These are phyloP conservation scores for Pipra filicauda DNA, from an alignment of 2,113 vertebrate species.

Conservation along the genomic window DNA sequence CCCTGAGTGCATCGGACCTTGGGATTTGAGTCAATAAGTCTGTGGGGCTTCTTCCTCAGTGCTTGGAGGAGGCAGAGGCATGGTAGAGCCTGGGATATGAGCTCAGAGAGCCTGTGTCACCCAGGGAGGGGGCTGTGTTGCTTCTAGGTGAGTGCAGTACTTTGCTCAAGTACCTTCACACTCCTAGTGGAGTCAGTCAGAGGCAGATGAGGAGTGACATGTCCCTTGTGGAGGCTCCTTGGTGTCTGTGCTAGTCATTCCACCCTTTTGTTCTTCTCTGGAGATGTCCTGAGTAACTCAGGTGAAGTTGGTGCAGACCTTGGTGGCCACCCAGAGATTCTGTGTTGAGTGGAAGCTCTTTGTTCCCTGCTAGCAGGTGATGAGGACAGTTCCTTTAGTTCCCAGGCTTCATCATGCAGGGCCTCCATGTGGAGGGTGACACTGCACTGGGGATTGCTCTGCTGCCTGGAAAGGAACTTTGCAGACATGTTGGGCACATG, in stretches of 20 bases:
- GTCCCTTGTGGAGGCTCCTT: not conserved
- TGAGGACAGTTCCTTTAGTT: not conserved
- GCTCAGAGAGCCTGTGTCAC: not conserved
- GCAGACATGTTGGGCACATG: not conserved
- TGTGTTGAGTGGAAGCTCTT: not conserved
- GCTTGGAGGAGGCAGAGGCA: not conserved
- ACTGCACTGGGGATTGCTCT: not conserved
- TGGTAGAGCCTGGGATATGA: not conserved
- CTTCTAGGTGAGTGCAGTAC: not conserved
- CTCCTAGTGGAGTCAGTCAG: not conserved
- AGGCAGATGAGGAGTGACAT: not conserved
- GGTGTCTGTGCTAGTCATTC: not conserved
- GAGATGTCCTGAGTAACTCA: not conserved
- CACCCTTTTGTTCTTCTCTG: not conserved
- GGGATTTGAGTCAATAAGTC: not conserved
- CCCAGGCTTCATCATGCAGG: not conserved
- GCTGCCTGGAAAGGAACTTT: not conserved
- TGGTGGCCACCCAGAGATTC: not conserved
- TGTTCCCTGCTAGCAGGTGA: not conserved
- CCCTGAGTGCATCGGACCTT: not conserved
- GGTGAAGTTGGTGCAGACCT: not conserved
- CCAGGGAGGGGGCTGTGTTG: fast-evolving
- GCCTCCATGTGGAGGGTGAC: not conserved
- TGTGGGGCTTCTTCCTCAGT: not conserved
- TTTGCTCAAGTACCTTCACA: not conserved